phyloP scores from a whole-genome alignment of 2,113 vertebrate species.

The Salvelinus alpinus region DNA sequence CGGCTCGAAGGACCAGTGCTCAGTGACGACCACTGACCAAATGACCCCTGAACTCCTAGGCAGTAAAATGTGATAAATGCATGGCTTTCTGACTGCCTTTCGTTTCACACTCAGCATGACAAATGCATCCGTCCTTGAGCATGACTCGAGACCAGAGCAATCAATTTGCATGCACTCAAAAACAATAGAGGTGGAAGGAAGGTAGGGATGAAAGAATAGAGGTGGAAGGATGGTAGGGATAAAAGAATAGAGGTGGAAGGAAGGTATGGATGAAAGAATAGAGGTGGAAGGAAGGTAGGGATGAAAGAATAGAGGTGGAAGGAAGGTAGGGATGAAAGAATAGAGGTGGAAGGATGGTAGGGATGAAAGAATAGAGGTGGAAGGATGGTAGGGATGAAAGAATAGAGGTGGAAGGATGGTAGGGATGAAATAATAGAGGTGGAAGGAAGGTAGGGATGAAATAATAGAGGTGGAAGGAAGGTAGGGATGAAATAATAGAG shows the following conservation, averaged over 20 bases:
- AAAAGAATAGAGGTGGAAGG: background rate
- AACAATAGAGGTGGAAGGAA: background rate
- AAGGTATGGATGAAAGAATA: background rate
- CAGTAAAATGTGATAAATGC: background rate
- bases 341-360: too few relatives aligned
- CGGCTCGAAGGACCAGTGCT: too few relatives aligned
- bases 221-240: background rate
- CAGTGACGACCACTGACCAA: too few relatives aligned
- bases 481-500: background rate
- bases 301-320: too few relatives aligned
- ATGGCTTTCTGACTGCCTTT: background rate
- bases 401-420: too few relatives aligned
- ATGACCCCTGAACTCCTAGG: too few relatives aligned
- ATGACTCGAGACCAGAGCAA: constrained; percentile 43
- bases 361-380: too few relatives aligned
- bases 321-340: too few relatives aligned
- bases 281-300: too few relatives aligned
- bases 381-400: too few relatives aligned
- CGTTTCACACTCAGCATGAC: background rate
- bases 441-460: background rate
- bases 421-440: background rate
- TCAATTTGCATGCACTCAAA: constrained; percentile 43
- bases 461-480: background rate
- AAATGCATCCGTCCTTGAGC: constrained; percentile 36
- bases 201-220: background rate